These are phyloP conservation scores for Dendrolimus pini DNA, from an alignment of 2,888 invertebrate species.

Conservation along the genomic window DNA sequence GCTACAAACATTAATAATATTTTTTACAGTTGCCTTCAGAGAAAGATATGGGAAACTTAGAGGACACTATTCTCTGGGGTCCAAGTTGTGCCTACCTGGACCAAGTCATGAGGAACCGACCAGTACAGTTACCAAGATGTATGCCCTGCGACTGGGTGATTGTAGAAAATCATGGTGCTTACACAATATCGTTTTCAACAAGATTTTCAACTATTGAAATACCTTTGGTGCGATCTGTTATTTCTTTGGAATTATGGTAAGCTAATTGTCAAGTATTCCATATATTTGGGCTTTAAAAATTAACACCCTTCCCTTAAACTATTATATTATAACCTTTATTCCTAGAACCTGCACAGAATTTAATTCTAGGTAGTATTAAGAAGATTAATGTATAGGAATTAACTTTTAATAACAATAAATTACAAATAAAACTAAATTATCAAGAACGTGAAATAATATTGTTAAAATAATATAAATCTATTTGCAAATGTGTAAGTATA, in stretches of 20 bases:
- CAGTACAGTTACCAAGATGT: conserved; percentile 23
- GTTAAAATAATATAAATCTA: too few species aligned
- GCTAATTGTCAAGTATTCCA: conserved; percentile 4
- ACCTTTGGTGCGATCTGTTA: conserved; percentile 25
- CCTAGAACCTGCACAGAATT: too few species aligned
- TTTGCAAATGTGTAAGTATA: too few species aligned
- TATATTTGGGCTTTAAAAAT: conserved; percentile 1
- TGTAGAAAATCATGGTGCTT: conserved; percentile 26
- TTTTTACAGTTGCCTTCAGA: conserved; percentile 10
- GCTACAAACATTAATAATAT: background rate
- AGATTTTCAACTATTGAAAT: conserved; percentile 25
- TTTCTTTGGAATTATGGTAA: conserved; percentile 30
- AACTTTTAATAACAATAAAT: too few species aligned
- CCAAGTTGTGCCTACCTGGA: conserved; percentile 32
- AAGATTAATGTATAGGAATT: too few species aligned
- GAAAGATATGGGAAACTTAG: conserved; percentile 11
- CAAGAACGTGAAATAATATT: too few species aligned
- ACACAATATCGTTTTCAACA: conserved; percentile 22
- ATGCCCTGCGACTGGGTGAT: conserved; percentile 29
- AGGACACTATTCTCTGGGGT: conserved; percentile 31
- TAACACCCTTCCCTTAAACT: too few species aligned
- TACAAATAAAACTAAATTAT: too few species aligned
- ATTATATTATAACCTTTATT: too few species aligned
- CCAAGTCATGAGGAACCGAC: conserved; percentile 23
- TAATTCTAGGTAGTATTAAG: too few species aligned